Evolutionary conservation across 2,888 invertebrate genomes (phyloP), one percentile per base, ranked within the genome.

Genomic region (Orchestes rusci): DNA sequence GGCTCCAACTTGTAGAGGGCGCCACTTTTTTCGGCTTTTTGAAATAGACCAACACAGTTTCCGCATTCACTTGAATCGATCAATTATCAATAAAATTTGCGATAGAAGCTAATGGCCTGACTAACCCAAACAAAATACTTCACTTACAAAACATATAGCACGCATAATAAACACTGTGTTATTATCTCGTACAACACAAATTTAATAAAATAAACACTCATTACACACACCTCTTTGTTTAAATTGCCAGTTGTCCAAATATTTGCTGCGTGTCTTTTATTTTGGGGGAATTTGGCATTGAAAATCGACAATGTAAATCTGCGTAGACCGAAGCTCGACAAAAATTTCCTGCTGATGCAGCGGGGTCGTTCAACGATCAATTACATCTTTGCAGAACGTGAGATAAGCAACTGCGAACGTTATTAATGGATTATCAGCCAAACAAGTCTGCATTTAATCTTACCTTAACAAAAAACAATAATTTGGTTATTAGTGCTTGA

Each of bases 171-270:
- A 28, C 38, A 43, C 16, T 38, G 38, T 43, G 43, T 44, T 44
- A 44, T 44, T 39, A 27, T 33, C 34, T 20, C 35, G 36, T 40
- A 45, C 41, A 45, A 45, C 27, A 45, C 40, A 36, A 36, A 36
- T 40, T 45, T 45, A 45, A 36, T 41, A 39, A 45, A 45, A 45
- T 45, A 45, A 45, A 45, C 45, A 37, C 28, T 36, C 40, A 41
- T 41, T 37, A 41, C 40, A 45, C 40, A 41, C 45, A 40, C 45
- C 45, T 45, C 23, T 34, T 17, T 43, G 43, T 43, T 43, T 43
- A 34, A 39, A 3, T 23, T 39, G 12, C 31, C n/a, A 35, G 13
- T 16, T 44, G 20, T 44, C 39, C 35, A 44, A 44, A 44, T 44
- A 44, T 44, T 44, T 44, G 38, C 38, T 33, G 20, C 32, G 38